Conservation (phyloP, 2,113 vertebrate species). For the Fregetta grallaria region DNA sequence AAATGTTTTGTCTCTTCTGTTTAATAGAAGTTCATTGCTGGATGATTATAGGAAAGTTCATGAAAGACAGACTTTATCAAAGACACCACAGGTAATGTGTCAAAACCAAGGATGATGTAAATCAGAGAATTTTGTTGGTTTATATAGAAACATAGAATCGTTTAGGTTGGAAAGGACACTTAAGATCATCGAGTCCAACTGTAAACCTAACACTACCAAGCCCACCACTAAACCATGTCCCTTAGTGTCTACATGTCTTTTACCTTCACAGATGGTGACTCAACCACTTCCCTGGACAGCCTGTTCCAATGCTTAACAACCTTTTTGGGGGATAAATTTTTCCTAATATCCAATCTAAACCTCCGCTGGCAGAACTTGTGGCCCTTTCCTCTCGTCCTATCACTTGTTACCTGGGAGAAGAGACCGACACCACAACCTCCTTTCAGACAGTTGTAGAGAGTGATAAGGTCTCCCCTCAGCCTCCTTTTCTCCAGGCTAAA, state of each 20-base stretch:
- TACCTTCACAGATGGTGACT: background rate
- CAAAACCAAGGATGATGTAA: background rate
- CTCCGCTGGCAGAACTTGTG: background rate
- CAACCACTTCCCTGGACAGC: background rate
- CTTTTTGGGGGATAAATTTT: background rate
- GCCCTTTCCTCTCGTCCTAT: background rate
- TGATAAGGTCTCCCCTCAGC: background rate
- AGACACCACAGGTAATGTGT: background rate
- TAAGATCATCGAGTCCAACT: background rate
- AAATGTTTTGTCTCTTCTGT: background rate
- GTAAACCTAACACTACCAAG: background rate
- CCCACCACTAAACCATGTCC: background rate
- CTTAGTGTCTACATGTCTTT: background rate
- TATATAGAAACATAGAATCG: background rate
- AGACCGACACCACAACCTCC: background rate
- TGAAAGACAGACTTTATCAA: background rate
- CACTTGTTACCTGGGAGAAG: background rate
- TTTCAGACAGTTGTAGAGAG: background rate
- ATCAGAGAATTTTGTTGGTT: background rate
- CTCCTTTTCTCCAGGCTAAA: background rate
- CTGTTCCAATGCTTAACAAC: fast-evolving
- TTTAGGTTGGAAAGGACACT: background rate
- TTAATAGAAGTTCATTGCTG: background rate
- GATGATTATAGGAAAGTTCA: background rate
- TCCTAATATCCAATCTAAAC: background rate